Base-by-base conservation (phyloP, 2,113 vertebrate species). In the Cariama cristata region DNA sequence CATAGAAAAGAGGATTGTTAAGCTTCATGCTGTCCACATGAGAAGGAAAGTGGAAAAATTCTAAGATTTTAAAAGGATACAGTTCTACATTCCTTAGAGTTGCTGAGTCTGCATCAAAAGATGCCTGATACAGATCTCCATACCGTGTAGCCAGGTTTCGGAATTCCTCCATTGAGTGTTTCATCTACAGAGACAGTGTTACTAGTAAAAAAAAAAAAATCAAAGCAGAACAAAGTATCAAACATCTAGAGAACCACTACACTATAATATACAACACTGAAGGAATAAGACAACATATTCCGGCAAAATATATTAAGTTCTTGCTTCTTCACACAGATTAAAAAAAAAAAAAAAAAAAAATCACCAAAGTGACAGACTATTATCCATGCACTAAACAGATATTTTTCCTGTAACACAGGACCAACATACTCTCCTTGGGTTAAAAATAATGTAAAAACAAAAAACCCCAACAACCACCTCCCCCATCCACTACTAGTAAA, bases 81-180 rank as follows among this genome's bases (percentile, higher is more conserved):
- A 99, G 97, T 93, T 99, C 99, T 42, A 99, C 98, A 23, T 99
- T 99, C 62, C 99, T 98, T 68, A 99, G 98, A 40, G 99, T 99
- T 74, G 99, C 98, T 0, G 99, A 99, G 93, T 99, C 99, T 0
- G 99, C 99, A n/a, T 99, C 99, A 89, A 99, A 99, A 24, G 99
- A 99, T 1, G 99, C 99, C 93, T 99, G 99, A 97, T 99, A 99
- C 11, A 99, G 98, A 87, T 99, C 99, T n/a, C 99, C 98, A 11
- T 99, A 99, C 18, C 99, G 98, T 11, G 99, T 97, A 2, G 99
- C 99, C 9, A 99, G 98, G 90, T 95, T 98, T 92, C 98, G 96
- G 94, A 99, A 99, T 96, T 99, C 99, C 69, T 99, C 99, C 99
- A 99, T 99, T 27, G 99, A 99, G 23, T 99, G 98, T 62, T 99